Base-by-base conservation (phyloP, 2,113 vertebrate genomes). In the Nyctibius bracteatus region DNA sequence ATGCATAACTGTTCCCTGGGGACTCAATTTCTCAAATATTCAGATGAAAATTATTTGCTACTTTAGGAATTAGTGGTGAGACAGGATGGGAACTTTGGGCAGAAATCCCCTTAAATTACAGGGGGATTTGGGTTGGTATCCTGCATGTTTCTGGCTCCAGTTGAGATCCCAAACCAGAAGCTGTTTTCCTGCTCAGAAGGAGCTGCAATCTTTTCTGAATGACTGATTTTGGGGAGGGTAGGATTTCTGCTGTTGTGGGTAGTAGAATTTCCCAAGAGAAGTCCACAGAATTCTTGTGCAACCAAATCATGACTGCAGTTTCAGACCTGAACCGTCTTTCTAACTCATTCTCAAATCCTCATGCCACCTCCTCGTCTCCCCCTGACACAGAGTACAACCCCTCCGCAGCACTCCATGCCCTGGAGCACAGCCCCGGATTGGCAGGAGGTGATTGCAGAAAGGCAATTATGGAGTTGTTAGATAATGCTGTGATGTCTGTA, bases 41-140 rank as follows among this genome's bases (percentile, higher is more conserved):
- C 49, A 78, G 35, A 90, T 80, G 39, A 93, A 95, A 92, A 92
- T 92, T 73, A 93, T 82, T 87, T 90, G 61, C 68, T 84, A 19
- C 44, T 89, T 83, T 46, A 77, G 47, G 66, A 96, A 94, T 88
- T 78, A 83, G 61, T 54, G 43, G 46, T 67, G 73, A 87, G 49
- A 79, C 47, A 82, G 93, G 80, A 81, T 94, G 80, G 44, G 91
- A 96, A 96, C 19, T 44, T 88, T 61, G 28, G 41, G 8, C 8
- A 63, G 67, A 33, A 94, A 92, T 84, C 39, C 70, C 62, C 47
- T 66, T 82, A 72, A 91, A 91, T 96, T 95, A 88, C 63, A 94
- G 54, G 73, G 84, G 63, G 59, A 95, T 97, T 95, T 96, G 63
- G 5, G 17, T 58, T 91, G 55, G 24, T 80, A 78, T 86, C 58